Base-by-base conservation (phyloP, 2,888 invertebrate genomes). In the Drosophila eohydei region DNA sequence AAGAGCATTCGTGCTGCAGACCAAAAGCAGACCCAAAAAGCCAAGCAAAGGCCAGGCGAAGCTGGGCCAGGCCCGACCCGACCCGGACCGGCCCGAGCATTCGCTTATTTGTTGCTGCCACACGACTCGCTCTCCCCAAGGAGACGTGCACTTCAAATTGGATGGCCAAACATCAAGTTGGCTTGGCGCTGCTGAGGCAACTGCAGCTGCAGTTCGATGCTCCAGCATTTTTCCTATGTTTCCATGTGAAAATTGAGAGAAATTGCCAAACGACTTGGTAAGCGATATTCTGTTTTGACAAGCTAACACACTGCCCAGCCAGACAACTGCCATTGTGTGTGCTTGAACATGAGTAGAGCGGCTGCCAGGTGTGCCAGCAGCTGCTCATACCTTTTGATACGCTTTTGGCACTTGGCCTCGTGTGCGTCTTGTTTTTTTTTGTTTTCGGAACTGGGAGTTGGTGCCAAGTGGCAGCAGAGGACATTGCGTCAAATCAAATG, bases 231-330 rank as follows among this genome's bases (percentile, higher is more conserved):
- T 65, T 68, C 77, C 77, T 76, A 50, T 32, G 48, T 50, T 83
- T 76, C 71, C 71, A 77, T 86, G 86, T 89, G 90, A 88, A 90
- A 89, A 89, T 89, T 88, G 89, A 89, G 90, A 90, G 89, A 89
- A 88, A 90, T 89, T 88, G 89, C 88, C 85, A 89, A 84, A 89
- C 88, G 85, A 85, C 81, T 85, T 83, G 88, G 90, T 89, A 86
- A 89, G 89, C 89, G 86, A 86, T 89, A 89, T 83, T 72, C 87
- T 83, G 71, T 81, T 81, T 83, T 78, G 83, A 74, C 78, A 80
- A 80, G 76, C 57, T 75, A 65, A 60, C 59, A 56, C 79, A 62
- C 56, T 2, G 16, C 28, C n/a, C 3, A 1, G 28, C 11, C 41
- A 21, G 41, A 12, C 36, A 36, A 36, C 36, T 38, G 52, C 36